Conservation (phyloP, 2,888 invertebrate genomes). For the Monoplex corrugatus region DNA sequence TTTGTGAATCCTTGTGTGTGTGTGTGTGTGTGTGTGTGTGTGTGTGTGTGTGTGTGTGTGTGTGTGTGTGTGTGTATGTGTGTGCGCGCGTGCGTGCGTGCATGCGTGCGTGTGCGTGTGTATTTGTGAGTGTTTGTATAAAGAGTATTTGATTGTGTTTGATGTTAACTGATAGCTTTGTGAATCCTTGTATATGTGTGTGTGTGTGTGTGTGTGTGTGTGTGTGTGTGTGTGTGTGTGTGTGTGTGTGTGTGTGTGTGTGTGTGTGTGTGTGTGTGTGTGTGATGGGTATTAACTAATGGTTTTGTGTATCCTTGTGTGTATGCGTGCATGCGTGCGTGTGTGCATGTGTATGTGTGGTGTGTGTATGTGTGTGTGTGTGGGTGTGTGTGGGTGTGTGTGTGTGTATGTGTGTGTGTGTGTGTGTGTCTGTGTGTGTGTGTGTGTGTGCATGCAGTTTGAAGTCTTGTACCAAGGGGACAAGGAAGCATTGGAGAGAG, state of each 20-base stretch:
- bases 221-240: slow-evolving; percentile 18
- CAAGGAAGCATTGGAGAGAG: slow-evolving; percentile 66
- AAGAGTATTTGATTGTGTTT: no score
- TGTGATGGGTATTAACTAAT: neutral
- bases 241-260: slow-evolving; percentile 15
- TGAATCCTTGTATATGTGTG: slow-evolving; percentile 13
- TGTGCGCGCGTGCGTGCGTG: no score
- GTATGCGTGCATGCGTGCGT: neutral
- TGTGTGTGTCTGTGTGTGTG: slow-evolving; percentile 9
- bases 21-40: no score
- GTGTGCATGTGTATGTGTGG: neutral
- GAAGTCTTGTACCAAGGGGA: slow-evolving; percentile 74
- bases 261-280: neutral
- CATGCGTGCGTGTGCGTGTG: no score
- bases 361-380: slow-evolving; percentile 11
- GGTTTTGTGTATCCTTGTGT: neutral
- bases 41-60: no score
- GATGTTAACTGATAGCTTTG: no score
- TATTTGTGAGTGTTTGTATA: no score
- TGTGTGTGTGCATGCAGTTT: slow-evolving; percentile 63
- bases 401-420: neutral
- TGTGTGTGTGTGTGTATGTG: no score
- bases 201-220: neutral
- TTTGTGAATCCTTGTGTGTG: no score
- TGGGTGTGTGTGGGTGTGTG: slow-evolving; percentile 30